Base-by-base conservation (phyloP, 2,888 invertebrate genomes). In the Allygus modestus region DNA sequence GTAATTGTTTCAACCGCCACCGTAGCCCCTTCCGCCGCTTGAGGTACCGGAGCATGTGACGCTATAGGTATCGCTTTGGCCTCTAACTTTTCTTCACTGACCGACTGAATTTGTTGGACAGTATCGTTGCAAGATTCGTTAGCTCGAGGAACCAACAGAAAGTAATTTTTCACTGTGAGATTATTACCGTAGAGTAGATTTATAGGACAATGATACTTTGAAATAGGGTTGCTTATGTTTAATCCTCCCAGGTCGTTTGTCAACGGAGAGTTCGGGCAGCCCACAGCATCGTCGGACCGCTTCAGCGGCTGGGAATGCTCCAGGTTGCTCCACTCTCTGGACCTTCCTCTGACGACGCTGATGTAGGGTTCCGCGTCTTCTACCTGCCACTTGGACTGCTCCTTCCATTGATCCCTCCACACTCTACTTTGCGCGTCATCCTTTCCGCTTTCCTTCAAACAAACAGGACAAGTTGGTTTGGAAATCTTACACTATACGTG, bases 161-260 rank as follows among this genome's bases (percentile, higher is more conserved):
- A 77, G 51, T 46, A 77, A 43, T 77, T 77, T 77, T 77, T 43
- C 28, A 77, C 77, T 2, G 77, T 77, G 20, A 77, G 26, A 17
- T 77, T 77, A 17, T 77, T 77, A 0, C 51, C 51, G 77, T 77
- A 77, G 11, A 77, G 41, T 12, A 77, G 51, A 51, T 77, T 77
- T 77, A 77, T 46, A 4, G 77, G 77, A 28, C 77, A 43, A 28
- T 26, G 51, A 17, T 28, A 77, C 26, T 77, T 77, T 23, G 77
- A 28, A 20, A 71, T 71, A 1, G 43, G 43, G 51, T 77, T 51
- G 17, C 9, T 28, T 26, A 77, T 2, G 77, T 43, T 43, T 0
- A 46, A 11, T 1, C 26, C 46, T 4, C 23, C n/a, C 28, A 43
- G 20, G 17, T 77, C 51, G 31, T 51, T 28, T 9, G 26, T 0